phyloP scores from a whole-genome alignment of 2,797 vertebrate species.

The Danio albolineatus region DNA sequence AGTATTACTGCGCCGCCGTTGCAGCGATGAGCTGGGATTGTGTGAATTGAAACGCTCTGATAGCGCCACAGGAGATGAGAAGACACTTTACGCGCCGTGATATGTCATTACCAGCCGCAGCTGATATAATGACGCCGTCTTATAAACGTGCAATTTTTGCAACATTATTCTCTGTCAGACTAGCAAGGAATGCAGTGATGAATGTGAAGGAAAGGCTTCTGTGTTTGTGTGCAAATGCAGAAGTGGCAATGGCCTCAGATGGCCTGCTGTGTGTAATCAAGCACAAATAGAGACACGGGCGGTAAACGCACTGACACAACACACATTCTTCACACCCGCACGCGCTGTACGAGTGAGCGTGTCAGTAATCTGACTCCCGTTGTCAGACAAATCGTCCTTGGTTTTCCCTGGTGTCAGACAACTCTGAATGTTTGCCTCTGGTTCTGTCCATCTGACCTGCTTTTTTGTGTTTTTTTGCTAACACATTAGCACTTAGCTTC shows the following conservation, averaged over 20 bases:
- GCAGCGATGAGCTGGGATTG: background rate
- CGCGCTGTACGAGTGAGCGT: slow-evolving; percentile 26
- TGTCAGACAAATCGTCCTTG: slow-evolving; percentile 21
- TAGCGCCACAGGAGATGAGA: slow-evolving; percentile 24
- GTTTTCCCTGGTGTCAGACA: slow-evolving; percentile 17
- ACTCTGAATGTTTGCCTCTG: background rate
- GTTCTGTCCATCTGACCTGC: background rate
- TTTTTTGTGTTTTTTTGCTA: background rate
- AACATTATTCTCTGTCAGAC: slow-evolving; percentile 17
- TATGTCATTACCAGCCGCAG: slow-evolving; percentile 14
- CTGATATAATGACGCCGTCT: slow-evolving; percentile 28
- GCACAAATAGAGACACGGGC: slow-evolving; percentile 34
- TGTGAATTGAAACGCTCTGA: slow-evolving; percentile 21
- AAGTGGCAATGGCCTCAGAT: slow-evolving; percentile 22
- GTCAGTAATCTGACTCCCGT: slow-evolving; percentile 42
- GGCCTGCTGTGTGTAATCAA: slow-evolving; percentile 45
- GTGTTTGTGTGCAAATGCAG: background rate
- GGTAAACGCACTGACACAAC: slow-evolving; percentile 16
- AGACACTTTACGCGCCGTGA: background rate
- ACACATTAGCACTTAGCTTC: background rate
- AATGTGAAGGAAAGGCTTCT: background rate
- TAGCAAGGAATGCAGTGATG: background rate
- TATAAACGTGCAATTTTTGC: slow-evolving; percentile 24
- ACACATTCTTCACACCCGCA: background rate
- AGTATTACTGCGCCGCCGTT: background rate